Evolutionary conservation across 1,140 invertebrate species (phyloP).

Genomic region (Chlorops oryzae): DNA sequence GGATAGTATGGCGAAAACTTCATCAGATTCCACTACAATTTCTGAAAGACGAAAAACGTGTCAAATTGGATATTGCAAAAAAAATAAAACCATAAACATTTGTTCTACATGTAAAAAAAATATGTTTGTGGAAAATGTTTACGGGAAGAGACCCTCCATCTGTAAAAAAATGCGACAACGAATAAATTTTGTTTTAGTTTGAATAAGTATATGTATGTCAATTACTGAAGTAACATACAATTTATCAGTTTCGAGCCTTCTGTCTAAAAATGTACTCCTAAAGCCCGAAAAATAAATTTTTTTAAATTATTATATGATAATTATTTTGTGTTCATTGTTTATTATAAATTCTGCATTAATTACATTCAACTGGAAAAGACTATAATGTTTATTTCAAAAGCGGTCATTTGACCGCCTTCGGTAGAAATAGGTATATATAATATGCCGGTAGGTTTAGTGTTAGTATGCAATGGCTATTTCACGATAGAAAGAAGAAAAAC

Average conservation of each 20-base stretch:
- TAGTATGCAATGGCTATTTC: too few species aligned
- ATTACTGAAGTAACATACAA: slow-evolving; percentile 6
- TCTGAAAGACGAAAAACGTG: slow-evolving; percentile 16
- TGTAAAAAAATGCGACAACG: slow-evolving; percentile 16
- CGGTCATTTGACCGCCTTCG: slow-evolving; percentile 4
- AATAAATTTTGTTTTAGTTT: slow-evolving; percentile 8
- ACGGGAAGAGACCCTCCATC: neutral
- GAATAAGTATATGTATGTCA: neutral
- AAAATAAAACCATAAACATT: slow-evolving; percentile 22
- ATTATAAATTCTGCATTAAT: neutral
- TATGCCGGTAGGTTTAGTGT: slow-evolving; percentile 4
- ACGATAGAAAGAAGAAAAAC: too few species aligned
- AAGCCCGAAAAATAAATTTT: neutral
- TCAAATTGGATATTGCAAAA: slow-evolving; percentile 22
- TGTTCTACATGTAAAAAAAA: slow-evolving; percentile 21
- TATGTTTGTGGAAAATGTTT: slow-evolving; percentile 24
- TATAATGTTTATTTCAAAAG: slow-evolving; percentile 7
- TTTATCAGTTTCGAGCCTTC: slow-evolving; percentile 6
- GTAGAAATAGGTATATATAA: slow-evolving; percentile 11
- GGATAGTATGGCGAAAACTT: neutral
- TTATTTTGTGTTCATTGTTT: slow-evolving; percentile 7
- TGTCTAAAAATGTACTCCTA: slow-evolving; percentile 3
- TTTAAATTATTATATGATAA: slow-evolving; percentile 5
- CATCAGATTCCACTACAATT: slow-evolving; percentile 7
- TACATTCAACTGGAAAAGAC: neutral